Percentiles rank a stretch among this genome's conserved stretches.
Conservation (phyloP, 2,797 vertebrate species). For the Cetoscarus ocellatus region DNA sequence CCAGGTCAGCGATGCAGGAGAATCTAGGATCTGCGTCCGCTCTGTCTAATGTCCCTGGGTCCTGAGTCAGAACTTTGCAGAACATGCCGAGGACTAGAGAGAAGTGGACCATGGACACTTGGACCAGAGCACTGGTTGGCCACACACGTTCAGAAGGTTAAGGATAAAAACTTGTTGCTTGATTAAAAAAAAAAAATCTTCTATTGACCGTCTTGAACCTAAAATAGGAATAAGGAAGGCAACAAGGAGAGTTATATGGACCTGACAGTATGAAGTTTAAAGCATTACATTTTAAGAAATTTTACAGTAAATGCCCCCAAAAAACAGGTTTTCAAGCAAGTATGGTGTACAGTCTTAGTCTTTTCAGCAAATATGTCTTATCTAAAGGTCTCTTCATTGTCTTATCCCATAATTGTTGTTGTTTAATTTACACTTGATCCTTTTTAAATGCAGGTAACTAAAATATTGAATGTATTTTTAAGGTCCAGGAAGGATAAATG, state of each 20-base stretch:
- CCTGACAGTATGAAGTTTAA: not conserved
- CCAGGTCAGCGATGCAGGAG: slow-evolving; percentile 81
- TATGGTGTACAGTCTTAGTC: no score
- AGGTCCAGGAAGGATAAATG: no score
- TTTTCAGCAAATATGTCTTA: no score
- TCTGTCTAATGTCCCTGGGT: slow-evolving; percentile 79
- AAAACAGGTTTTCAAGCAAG: no score
- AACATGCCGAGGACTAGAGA: slow-evolving; percentile 79
- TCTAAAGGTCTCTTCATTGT: no score
- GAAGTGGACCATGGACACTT: slow-evolving; percentile 81
- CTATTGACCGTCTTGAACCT: no score
- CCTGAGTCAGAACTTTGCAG: slow-evolving; percentile 82
- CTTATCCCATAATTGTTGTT: no score
- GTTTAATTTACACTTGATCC: no score
- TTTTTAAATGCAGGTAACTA: no score
- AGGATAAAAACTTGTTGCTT: slow-evolving; percentile 58
- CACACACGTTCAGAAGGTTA: slow-evolving; percentile 80
- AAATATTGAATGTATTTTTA: no score
- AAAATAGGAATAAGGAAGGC: no score
- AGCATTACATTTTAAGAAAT: not conserved
- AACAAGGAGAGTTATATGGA: not conserved
- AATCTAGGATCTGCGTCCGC: slow-evolving; percentile 77
- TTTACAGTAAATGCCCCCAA: not conserved
- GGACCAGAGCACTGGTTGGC: slow-evolving; percentile 75
- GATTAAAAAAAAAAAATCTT: no score